Base-by-base conservation (phyloP, 1,140 invertebrate genomes). In the Steinernema feltiae region DNA sequence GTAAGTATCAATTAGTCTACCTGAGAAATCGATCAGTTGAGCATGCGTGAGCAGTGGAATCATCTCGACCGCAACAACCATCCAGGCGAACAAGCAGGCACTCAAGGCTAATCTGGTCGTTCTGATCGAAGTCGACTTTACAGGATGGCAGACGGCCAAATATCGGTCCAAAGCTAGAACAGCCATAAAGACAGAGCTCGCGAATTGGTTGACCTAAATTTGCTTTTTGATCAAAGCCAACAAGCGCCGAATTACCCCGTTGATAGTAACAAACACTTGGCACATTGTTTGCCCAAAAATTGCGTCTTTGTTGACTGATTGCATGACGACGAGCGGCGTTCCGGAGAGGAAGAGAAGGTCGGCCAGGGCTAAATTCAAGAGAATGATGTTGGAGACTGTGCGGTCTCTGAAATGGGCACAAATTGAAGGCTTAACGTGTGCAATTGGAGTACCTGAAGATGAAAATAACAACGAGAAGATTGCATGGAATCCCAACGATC, bases 341-440 rank as follows among this genome's bases (percentile, higher is more conserved):
- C 71, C 79, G 24, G 48, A 71, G 3, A 80, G 48, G 32, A 80
- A 77, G 1, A 79, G 48, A 18, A 80, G 30, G 77, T 80, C 79
- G 21, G 79, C 79, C 21, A 80, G 17, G 3, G 79, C 79, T 30
- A 80, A 72, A 72, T 80, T 80, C 46, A 80, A 74, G 3, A 80
- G 79, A 46, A 81, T 77, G 27, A 80, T 80, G 71, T 80, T 77
- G 1, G 79, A 80, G 12, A 80, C 76, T 24, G 78, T 80, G 70
- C 78, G 41, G 41, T 46, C 41, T n/a, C 41, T 46, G 7, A 46
- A 46, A 12, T 7, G 7, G 41, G n/a, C n/a, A n/a, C n/a, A 7
- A 46, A 46, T 12, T 7, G n/a, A n/a, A n/a, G n/a, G n/a, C n/a
- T n/a, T n/a, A n/a, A n/a, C n/a, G n/a, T n/a, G n/a, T n/a, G n/a